These are phyloP conservation scores for Synodontis membranacea DNA, from an alignment of 2,113 vertebrate genomes.

Conservation along the genomic window DNA sequence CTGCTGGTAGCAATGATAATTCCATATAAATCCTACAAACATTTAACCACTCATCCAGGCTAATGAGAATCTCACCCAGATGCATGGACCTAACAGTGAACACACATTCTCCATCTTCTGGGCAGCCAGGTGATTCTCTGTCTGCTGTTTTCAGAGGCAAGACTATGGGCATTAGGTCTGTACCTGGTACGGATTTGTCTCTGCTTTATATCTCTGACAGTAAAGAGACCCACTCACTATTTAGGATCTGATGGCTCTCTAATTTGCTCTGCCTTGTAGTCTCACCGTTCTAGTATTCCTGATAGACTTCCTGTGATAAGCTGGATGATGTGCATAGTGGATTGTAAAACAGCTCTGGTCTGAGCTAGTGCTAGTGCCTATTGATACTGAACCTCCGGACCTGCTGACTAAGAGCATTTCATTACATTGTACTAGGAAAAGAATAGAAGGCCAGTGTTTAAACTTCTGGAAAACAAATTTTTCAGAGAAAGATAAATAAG, in stretches of 20 bases:
- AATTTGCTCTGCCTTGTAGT: conserved; percentile 18
- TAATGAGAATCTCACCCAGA: neutral
- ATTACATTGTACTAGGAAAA: neutral
- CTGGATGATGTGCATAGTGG: neutral
- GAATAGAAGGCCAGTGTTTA: neutral
- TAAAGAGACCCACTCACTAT: neutral
- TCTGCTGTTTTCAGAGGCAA: neutral
- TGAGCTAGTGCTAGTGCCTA: neutral
- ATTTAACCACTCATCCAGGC: neutral
- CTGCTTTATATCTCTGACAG: neutral
- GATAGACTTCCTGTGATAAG: neutral
- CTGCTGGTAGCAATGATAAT: neutral
- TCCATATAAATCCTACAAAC: neutral
- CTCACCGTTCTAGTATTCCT: neutral
- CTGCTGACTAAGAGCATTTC: neutral
- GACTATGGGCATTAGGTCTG: neutral
- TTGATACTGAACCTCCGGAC: neutral
- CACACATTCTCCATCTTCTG: neutral
- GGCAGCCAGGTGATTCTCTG: neutral
- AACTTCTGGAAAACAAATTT: neutral
- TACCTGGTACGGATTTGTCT: neutral
- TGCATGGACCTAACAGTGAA: neutral
- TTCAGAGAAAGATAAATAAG: neutral
- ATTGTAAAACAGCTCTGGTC: neutral
- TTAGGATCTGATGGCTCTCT: conserved; percentile 12